Conservation (phyloP, 30 jellyfish, hydroid and myxozoan species). For the Aurelia aurita complex sp. Pacific region DNA sequence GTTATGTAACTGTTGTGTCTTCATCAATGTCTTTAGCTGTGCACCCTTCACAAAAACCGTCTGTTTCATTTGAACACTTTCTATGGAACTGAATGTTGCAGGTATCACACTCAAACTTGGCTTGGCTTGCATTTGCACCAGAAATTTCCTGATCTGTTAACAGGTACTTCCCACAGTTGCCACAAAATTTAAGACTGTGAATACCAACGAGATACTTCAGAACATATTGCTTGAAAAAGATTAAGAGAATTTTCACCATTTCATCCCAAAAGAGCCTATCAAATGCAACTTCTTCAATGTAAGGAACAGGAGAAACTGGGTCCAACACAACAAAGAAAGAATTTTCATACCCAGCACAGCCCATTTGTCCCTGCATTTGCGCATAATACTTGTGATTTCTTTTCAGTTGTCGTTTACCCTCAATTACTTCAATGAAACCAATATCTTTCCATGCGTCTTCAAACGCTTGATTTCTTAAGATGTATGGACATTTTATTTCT, state of each 20-base stretch:
- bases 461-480: background rate
- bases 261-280: background rate
- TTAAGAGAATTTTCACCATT: no score
- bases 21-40: no score
- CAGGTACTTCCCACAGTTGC: background rate
- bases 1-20: no score
- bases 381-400: background rate
- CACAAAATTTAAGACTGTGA: background rate
- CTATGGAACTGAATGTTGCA: no score
- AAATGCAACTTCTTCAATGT: background rate
- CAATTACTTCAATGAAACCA: background rate
- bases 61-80: no score
- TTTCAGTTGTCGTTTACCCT: background rate
- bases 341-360: no score
- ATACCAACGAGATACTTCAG: background rate
- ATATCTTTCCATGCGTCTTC: background rate
- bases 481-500: constrained; percentile 2
- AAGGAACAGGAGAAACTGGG: background rate
- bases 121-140: background rate
- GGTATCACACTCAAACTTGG: background rate
- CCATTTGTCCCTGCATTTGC: background rate
- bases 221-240: background rate
- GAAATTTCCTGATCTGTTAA: background rate
- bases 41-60: no score
- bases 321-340: background rate